Percentiles rank a stretch among this genome's conserved stretches.
Evolutionary conservation across 2,797 vertebrate species (phyloP).

Genomic region (Streptopelia turtur): DNA sequence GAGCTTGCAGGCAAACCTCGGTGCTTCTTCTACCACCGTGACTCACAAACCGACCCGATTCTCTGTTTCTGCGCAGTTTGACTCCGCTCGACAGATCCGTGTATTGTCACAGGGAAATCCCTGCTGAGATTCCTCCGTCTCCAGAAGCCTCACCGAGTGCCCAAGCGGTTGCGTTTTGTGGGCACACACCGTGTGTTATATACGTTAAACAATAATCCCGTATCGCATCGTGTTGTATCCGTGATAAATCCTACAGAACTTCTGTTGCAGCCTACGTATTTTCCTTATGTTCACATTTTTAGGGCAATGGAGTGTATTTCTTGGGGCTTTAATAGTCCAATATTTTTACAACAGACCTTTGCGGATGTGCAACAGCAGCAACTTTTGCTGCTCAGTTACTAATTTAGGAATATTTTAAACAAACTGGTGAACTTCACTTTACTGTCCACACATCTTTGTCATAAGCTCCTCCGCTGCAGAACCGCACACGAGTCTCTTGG

Average conservation of each 20-base stretch:
- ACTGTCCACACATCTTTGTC: accelerated
- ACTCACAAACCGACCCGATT: neutral
- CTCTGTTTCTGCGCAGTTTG: neutral
- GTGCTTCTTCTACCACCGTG: neutral
- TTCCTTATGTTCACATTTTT: neutral
- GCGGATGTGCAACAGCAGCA: neutral
- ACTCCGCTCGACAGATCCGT: neutral
- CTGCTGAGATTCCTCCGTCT: neutral
- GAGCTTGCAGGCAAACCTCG: neutral
- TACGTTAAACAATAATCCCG: neutral
- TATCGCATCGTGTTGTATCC: neutral
- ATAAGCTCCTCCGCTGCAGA: accelerated
- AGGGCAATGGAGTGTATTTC: neutral
- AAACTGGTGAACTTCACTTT: neutral
- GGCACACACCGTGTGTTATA: accelerated
- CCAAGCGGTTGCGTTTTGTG: neutral
- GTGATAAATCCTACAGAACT: neutral
- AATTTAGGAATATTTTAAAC: neutral
- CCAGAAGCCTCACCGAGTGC: neutral
- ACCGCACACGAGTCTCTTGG: accelerated
- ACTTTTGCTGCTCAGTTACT: neutral
- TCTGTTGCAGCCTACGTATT: accelerated
- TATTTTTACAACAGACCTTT: neutral
- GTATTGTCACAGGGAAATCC: neutral
- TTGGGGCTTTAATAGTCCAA: accelerated